Evolutionary conservation across 1,140 invertebrate genomes (phyloP), one percentile per base, ranked within the genome.

Genomic region (Anagrus nilaparvatae): DNA sequence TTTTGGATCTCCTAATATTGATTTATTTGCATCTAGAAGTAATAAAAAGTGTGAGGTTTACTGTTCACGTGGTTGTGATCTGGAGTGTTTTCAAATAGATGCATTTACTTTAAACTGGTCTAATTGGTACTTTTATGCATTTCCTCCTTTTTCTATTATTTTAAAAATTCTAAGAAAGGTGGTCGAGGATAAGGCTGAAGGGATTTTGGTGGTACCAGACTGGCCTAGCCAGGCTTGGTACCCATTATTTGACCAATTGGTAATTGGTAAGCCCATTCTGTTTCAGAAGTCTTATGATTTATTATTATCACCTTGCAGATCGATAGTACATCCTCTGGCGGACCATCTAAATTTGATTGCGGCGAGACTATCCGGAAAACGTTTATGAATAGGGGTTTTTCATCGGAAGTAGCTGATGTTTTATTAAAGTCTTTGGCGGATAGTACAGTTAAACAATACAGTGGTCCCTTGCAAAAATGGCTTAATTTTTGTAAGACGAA

Each of bases 251-350:
- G 12, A 20, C 6, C 30, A 14, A 6, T 21, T 40, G 3, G 14
- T 30, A 7, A 10, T 24, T 16, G 42, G 23, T 12, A 32, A 30
- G 12, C 12, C 8, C 10, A 2, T 44, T 2, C 16, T 44, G 21
- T 38, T 44, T 12, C 27, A 32, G 8, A 34, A 34, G 23, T 16
- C 16, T 24, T 2, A 5, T 17, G 16, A 35, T 13, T 17, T 46
- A 30, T 46, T 46, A 16, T 18, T 40, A 7, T 41, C 34, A 21
- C 32, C 38, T 8, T 37, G 33, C 13, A 40, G 44, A 16, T 37
- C 24, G 7, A 8, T 21, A 4, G 36, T 6, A 4, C n/a, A n/a
- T n/a, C n/a, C n/a, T n/a, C n/a, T n/a, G n/a, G n/a, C n/a, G n/a
- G n/a, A n/a, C n/a, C n/a, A n/a, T n/a, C n/a, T n/a, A n/a, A n/a